A percentile compares a stretch with the other conserved stretches of the same genome.
phyloP scores from a whole-genome alignment of 1,140 invertebrate genomes.

The Diabrotica undecimpunctata region DNA sequence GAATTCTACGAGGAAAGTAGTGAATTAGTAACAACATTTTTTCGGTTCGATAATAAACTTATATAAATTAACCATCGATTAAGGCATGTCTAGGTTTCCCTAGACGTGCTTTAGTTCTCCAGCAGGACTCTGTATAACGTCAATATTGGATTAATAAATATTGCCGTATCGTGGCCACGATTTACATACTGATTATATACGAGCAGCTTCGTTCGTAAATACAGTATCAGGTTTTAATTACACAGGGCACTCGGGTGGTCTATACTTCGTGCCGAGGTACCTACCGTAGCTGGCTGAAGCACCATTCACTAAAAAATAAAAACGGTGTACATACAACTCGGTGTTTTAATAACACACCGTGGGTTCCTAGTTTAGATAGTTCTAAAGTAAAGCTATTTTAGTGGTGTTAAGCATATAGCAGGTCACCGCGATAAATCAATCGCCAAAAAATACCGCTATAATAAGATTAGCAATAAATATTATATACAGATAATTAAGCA shows the following conservation, averaged over 20 bases:
- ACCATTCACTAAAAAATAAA: conserved; percentile 18
- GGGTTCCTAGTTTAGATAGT: too few species aligned
- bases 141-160: conserved; percentile 46
- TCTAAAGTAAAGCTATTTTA: too few species aligned
- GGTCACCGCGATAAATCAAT: too few species aligned
- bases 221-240: conserved; percentile 37
- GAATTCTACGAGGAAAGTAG: too few species aligned
- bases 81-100: too few species aligned
- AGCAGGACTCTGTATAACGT: conserved; percentile 25
- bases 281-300: background rate
- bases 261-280: conserved; percentile 1
- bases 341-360: background rate
- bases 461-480: too few species aligned
- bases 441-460: too few species aligned
- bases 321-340: conserved; percentile 7
- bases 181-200: conserved; percentile 45
- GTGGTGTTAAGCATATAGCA: too few species aligned
- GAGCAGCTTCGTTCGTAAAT: conserved; percentile 21
- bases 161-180: conserved; percentile 39
- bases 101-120: background rate
- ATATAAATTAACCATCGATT: too few species aligned
- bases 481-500: too few species aligned
- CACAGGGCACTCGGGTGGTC: conserved; percentile 41
- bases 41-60: too few species aligned
- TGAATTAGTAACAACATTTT: too few species aligned